phyloP scores from a whole-genome alignment of 2,113 vertebrate species.

The Eptesicus fuscus region DNA sequence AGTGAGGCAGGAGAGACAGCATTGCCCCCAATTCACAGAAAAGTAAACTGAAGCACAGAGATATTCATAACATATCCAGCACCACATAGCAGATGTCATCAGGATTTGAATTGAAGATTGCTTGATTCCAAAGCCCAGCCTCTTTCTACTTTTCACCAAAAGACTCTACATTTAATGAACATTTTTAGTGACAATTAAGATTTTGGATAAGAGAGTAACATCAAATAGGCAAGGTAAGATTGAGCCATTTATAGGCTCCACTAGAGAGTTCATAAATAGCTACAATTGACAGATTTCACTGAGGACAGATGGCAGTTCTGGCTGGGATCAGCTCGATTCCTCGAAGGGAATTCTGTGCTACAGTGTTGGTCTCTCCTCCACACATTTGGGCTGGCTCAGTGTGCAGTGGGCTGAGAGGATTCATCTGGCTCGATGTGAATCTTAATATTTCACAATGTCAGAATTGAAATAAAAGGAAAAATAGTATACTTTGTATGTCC shows the following conservation, averaged over 20 bases:
- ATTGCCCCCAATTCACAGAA: background rate
- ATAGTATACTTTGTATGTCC: background rate
- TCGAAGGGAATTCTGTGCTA: constrained; percentile 59
- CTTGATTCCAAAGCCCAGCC: background rate
- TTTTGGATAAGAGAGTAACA: background rate
- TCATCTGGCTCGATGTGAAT: constrained; percentile 21
- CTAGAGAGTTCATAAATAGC: constrained; percentile 75
- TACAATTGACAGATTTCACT: constrained; percentile 76
- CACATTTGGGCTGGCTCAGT: background rate
- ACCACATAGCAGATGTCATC: background rate
- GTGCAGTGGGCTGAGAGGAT: background rate
- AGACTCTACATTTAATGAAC: background rate
- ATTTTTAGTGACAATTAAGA: background rate
- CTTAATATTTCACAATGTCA: constrained; percentile 37
- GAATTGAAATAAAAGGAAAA: background rate
- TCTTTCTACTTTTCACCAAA: background rate
- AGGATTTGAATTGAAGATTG: background rate
- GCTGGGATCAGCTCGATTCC: constrained; percentile 61
- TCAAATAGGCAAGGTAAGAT: constrained; percentile 43
- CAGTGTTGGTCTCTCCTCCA: background rate
- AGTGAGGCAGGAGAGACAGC: background rate
- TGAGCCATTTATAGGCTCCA: constrained; percentile 70
- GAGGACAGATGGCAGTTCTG: constrained; percentile 80
- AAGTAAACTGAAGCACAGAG: background rate
- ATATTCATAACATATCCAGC: background rate